phyloP scores from a whole-genome alignment of 1,140 invertebrate genomes.

The Drosophila rhopaloa region DNA sequence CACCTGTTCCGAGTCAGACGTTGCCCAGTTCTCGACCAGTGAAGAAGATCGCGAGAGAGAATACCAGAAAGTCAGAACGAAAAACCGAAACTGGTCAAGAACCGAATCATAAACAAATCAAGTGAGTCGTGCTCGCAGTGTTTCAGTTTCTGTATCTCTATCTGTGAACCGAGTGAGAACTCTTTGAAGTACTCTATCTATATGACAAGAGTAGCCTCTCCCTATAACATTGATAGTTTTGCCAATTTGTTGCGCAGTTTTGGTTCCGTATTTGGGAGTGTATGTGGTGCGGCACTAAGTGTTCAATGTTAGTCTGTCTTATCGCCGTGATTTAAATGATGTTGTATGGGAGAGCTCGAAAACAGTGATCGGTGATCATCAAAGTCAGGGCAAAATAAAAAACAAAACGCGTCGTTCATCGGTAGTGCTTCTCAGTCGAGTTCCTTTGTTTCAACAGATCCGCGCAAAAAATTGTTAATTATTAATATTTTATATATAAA shows the following conservation, averaged over 20 bases:
- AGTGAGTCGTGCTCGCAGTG: constrained; percentile 36
- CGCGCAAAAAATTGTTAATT: constrained; percentile 43
- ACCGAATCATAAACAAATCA: constrained; percentile 56
- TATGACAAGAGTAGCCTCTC: constrained; percentile 7
- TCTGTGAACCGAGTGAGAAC: constrained; percentile 17
- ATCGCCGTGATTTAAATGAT: constrained; percentile 27
- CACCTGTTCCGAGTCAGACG: constrained; percentile 67
- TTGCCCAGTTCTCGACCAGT: constrained; percentile 47
- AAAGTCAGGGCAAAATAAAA: constrained; percentile 9
- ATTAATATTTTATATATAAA: constrained; percentile 18
- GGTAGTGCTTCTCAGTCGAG: constrained; percentile 23
- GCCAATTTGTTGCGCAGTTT: constrained; percentile 74
- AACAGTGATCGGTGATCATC: constrained; percentile 2
- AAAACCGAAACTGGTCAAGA: constrained; percentile 27
- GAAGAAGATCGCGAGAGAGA: constrained; percentile 50
- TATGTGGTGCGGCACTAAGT: constrained; percentile 19
- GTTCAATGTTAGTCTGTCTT: neutral
- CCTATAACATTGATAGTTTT: constrained; percentile 64
- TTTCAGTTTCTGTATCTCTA: constrained; percentile 15
- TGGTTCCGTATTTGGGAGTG: constrained; percentile 55
- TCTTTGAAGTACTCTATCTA: neutral
- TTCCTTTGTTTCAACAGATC: constrained; percentile 23
- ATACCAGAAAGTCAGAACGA: neutral
- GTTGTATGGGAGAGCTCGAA: constrained; percentile 2
- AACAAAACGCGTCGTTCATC: constrained; percentile 7